These are phyloP conservation scores for Tachysurus fulvidraco DNA, from an alignment of 2,113 vertebrate genomes.

Conservation along the genomic window DNA sequence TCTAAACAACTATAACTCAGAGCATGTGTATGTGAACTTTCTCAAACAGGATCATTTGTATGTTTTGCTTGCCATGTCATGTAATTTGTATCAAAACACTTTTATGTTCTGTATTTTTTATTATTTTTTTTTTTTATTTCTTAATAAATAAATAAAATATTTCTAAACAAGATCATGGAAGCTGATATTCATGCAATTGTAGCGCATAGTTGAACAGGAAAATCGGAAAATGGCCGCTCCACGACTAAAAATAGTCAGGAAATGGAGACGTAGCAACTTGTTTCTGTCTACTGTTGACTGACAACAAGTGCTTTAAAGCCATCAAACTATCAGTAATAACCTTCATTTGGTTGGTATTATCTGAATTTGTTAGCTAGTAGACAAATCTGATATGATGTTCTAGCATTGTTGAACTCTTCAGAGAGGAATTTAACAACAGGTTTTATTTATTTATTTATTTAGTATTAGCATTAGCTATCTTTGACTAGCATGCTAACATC, in stretches of 20 bases:
- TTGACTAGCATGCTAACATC: not conserved
- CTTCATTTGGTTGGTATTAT: not conserved
- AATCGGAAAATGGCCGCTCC: not conserved
- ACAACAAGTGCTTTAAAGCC: not conserved
- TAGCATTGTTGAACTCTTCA: not conserved
- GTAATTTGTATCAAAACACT: not conserved
- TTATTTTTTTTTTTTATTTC: not conserved
- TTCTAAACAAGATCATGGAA: not conserved
- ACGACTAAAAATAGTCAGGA: not conserved
- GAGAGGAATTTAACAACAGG: not conserved
- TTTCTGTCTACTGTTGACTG: not conserved
- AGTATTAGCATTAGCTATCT: not conserved
- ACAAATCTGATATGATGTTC: not conserved
- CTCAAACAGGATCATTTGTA: not conserved
- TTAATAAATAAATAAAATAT: conserved; percentile 14
- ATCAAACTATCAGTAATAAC: not conserved
- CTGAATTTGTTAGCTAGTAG: not conserved
- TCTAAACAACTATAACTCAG: conserved; percentile 17
- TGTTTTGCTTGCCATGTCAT: not conserved
- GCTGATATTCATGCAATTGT: not conserved
- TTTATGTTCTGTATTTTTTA: conserved; percentile 15
- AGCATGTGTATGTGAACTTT: conserved; percentile 11
- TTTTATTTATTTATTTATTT: not conserved
- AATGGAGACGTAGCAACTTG: not conserved
- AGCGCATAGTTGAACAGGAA: not conserved